Percentiles rank a stretch among this genome's conserved stretches.
Evolutionary conservation across 2,888 invertebrate genomes (phyloP).

Genomic region (Ormia ochracea): DNA sequence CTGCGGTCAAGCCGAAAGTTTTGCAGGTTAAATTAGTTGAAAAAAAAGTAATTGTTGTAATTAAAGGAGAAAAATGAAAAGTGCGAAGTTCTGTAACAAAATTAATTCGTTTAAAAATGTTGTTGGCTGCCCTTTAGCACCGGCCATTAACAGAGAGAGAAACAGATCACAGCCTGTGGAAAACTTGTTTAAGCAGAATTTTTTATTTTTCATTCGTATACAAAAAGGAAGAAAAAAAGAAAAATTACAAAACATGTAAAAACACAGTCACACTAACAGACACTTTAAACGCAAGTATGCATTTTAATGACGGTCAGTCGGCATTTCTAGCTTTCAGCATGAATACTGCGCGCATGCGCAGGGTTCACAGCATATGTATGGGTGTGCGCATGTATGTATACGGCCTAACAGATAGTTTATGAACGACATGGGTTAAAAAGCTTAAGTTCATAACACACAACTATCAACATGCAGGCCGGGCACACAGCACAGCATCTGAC

Average conservation of each 20-base stretch:
- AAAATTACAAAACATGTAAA: background rate
- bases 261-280: background rate
- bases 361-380: background rate
- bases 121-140: background rate
- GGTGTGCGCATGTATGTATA: too few species aligned
- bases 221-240: background rate
- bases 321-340: background rate
- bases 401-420: background rate
- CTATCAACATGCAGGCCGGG: background rate
- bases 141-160: slow-evolving; percentile 32
- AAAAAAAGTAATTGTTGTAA: too few species aligned
- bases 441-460: slow-evolving; percentile 26
- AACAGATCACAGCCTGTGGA: slow-evolving; percentile 36
- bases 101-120: background rate
- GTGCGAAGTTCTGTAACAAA: background rate
- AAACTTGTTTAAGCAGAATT: slow-evolving; percentile 57
- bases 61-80: too few species aligned
- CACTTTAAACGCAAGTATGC: slow-evolving; percentile 25
- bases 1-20: too few species aligned
- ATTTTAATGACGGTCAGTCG: background rate
- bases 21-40: too few species aligned
- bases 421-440: slow-evolving; percentile 21
- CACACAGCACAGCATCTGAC: slow-evolving; percentile 30
- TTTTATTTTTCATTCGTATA: slow-evolving; percentile 18
- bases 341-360: slow-evolving; percentile 20